Percentiles rank a stretch among this genome's conserved stretches.
These are phyloP conservation scores for Sinocyclocheilus anshuiensis DNA, from an alignment of 2,113 vertebrate genomes.

Conservation along the genomic window DNA sequence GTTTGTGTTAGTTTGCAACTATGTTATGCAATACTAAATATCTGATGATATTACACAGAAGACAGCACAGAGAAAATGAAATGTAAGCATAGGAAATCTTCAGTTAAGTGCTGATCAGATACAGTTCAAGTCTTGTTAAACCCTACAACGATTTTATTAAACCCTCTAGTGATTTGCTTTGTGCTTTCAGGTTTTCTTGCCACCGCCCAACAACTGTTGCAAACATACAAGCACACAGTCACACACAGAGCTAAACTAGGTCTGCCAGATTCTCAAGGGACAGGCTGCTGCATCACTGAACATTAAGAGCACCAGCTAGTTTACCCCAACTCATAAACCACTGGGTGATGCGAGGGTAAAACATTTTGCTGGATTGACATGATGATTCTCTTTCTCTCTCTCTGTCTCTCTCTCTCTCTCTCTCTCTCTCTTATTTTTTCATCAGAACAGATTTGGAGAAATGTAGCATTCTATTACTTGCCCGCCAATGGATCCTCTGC, in stretches of 20 bases:
- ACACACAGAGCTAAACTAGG: background rate
- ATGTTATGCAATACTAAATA: too few species aligned
- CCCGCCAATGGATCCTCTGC: too few species aligned
- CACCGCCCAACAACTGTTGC: constrained; percentile 21
- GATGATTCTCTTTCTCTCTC: background rate
- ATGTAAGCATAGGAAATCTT: too few species aligned
- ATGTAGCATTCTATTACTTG: too few species aligned
- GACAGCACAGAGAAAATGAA: too few species aligned
- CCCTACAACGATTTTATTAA: background rate
- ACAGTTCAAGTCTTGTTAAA: background rate
- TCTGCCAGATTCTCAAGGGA: constrained; percentile 27
- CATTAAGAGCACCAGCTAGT: constrained; percentile 43
- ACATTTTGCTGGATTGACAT: background rate
- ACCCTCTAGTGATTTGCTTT: background rate
- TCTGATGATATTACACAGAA: too few species aligned
- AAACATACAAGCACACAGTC: background rate
- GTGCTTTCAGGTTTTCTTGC: background rate
- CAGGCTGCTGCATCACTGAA: constrained; percentile 24
- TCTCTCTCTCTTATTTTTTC: background rate
- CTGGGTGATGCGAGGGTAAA: background rate
- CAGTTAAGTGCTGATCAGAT: too few species aligned
- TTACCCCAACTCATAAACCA: constrained; percentile 22
- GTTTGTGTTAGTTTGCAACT: too few species aligned
- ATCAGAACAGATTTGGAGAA: too few species aligned
- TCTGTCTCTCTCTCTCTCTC: too few species aligned